These are phyloP conservation scores for Spheniscus mendiculus DNA, from an alignment of 2,113 vertebrate genomes.

Conservation along the genomic window DNA sequence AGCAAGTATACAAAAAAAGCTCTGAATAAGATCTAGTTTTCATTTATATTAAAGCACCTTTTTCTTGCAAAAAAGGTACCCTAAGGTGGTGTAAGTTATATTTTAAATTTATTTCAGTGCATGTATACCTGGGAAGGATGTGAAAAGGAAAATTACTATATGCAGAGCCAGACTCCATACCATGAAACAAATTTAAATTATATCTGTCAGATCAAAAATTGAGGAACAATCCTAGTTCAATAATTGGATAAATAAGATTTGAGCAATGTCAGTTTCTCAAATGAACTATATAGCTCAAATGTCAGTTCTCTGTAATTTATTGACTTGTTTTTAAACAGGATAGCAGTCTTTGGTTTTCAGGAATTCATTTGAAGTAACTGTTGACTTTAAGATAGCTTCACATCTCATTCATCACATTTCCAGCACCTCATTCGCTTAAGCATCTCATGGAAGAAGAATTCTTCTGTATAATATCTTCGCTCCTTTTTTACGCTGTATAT, in stretches of 20 bases:
- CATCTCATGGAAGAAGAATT: neutral
- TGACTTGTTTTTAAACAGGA: neutral
- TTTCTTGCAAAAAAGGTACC: neutral
- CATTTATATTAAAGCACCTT: neutral
- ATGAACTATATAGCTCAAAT: neutral
- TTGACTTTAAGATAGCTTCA: neutral
- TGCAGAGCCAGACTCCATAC: neutral
- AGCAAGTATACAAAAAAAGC: neutral
- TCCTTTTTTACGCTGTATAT: neutral
- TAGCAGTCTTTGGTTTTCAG: neutral
- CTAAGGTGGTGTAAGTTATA: neutral
- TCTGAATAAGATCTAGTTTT: neutral
- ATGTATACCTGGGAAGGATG: neutral
- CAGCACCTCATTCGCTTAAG: neutral
- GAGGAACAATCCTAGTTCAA: neutral
- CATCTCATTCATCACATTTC: neutral
- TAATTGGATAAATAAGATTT: neutral
- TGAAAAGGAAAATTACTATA: neutral
- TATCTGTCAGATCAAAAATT: neutral
- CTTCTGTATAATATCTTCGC: neutral
- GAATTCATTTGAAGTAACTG: neutral
- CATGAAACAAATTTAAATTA: neutral
- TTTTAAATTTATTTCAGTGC: neutral
- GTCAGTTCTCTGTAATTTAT: neutral
- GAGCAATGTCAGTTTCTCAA: neutral